Base-by-base conservation (phyloP, 2,797 vertebrate genomes). In the Coilia nasus region DNA sequence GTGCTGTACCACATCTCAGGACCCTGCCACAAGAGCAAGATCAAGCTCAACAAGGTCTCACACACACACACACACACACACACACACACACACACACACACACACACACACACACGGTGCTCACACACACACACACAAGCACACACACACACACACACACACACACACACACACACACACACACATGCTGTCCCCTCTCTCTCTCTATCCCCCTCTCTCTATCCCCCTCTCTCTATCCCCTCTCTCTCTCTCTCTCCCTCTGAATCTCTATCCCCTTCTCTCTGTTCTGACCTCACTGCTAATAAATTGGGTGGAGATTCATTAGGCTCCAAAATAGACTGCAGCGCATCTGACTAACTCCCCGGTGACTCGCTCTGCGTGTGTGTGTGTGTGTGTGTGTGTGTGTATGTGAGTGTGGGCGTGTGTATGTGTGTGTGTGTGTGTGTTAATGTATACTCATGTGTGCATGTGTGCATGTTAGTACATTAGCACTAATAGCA, bases 41-140 rank as follows among this genome's bases (percentile, higher is more conserved):
- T 99, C 93, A 99, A 99, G 94, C 96, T 99, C 92, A 99, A 99
- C 94, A 99, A 99, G 91, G 98, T 99, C n/a, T n/a, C n/a, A n/a
- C n/a, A n/a, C n/a, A n/a, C n/a, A n/a, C n/a, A 96, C 60, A 28
- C 28, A 71, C 64, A 54, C 50, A 54, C 50, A 54, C 50, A 54
- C 50, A 54, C 50, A 54, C 50, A 41, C 35, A 41, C 35, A 41
- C 35, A 41, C 35, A 41, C 35, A 41, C 35, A 41, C 35, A 41
- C 35, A 41, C 35, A 41, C 35, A 41, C 50, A 54, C 50, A 54
- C 50, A 19, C 56, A 57, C 56, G 4, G 56, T 19, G 56, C 56
- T 57, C n/a, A n/a, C n/a, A n/a, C n/a, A n/a, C n/a, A n/a, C n/a
- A n/a, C n/a, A n/a, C n/a, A n/a, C n/a, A n/a, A n/a, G 14, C 17